Conservation (phyloP, 2,113 vertebrate genomes). For the Corythornis cristatus region DNA sequence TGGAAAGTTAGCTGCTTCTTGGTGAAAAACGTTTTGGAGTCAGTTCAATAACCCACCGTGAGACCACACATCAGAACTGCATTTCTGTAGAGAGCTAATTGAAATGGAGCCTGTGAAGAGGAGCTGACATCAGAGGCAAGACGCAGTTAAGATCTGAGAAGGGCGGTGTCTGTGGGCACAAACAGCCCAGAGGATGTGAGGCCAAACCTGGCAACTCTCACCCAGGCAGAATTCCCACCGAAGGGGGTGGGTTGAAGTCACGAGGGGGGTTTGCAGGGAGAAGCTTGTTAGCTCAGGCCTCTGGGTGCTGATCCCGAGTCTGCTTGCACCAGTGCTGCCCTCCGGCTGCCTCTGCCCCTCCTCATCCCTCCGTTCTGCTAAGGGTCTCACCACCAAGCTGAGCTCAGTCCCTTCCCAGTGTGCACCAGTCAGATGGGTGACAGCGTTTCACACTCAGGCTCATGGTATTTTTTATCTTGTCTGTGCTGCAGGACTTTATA, state of each 20-base stretch:
- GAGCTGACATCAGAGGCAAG: not conserved
- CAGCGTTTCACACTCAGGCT: rapidly evolving
- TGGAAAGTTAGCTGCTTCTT: conserved; percentile 13
- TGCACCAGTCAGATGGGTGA: rapidly evolving
- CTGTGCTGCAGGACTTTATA: not conserved
- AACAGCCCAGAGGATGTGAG: rapidly evolving
- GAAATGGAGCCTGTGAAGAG: conserved; percentile 21
- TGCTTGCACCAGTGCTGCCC: not conserved
- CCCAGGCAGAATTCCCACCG: not conserved
- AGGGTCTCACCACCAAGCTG: rapidly evolving
- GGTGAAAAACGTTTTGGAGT: conserved; percentile 42
- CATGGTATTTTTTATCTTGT: rapidly evolving
- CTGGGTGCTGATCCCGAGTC: not conserved
- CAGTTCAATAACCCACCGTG: conserved; percentile 9
- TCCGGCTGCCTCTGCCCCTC: not conserved
- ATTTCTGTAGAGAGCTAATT: conserved; percentile 50
- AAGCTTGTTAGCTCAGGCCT: not conserved
- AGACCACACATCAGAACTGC: conserved; percentile 51
- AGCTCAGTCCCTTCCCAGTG: rapidly evolving
- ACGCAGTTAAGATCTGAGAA: not conserved
- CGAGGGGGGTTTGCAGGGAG: not conserved
- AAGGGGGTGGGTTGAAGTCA: rapidly evolving
- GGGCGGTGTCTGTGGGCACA: not conserved
- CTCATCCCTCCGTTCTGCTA: rapidly evolving
- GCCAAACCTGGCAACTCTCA: not conserved